A percentile compares a stretch with the other conserved stretches of the same genome.
Evolutionary conservation across 2,888 invertebrate genomes (phyloP).

Genomic region (Idaea biselata): DNA sequence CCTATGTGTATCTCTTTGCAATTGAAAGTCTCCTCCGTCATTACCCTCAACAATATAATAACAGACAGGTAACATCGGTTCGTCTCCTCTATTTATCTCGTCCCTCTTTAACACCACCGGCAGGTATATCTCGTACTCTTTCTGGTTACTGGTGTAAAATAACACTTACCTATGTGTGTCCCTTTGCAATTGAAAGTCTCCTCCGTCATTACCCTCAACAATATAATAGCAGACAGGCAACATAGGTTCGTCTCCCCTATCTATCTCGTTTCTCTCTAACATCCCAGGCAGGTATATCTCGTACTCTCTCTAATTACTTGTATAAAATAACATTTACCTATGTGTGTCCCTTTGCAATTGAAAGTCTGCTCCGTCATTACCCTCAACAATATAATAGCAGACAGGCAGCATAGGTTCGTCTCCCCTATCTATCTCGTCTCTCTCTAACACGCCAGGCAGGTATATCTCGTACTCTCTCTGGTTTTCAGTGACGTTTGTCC

Average conservation of each 20-base stretch:
- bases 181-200: slow-evolving; percentile 84
- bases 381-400: slow-evolving; percentile 95
- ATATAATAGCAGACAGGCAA: slow-evolving; percentile 96
- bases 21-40: slow-evolving; percentile 84
- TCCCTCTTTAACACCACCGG: slow-evolving; percentile 93
- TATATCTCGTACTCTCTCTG: slow-evolving; percentile 81
- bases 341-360: slow-evolving; percentile 87
- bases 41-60: slow-evolving; percentile 94
- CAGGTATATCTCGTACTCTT: slow-evolving; percentile 83
- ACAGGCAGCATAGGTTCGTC: slow-evolving; percentile 90
- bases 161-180: slow-evolving; percentile 81
- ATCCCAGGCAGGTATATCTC: slow-evolving; percentile 85
- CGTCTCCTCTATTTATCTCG: slow-evolving; percentile 90
- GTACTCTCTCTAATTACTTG: not conserved
- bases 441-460: slow-evolving; percentile 90
- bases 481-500: slow-evolving; percentile 87
- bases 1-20: slow-evolving; percentile 88
- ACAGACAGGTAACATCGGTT: slow-evolving; percentile 91
- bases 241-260: slow-evolving; percentile 89
- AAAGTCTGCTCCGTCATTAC: slow-evolving; percentile 88
- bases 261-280: slow-evolving; percentile 91
- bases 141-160: slow-evolving; percentile 46
- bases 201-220: slow-evolving; percentile 88
- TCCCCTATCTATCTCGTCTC: slow-evolving; percentile 91
- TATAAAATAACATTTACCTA: slow-evolving; percentile 64